Conservation (phyloP, 2,113 vertebrate species). For the Pycnonotus jocosus region DNA sequence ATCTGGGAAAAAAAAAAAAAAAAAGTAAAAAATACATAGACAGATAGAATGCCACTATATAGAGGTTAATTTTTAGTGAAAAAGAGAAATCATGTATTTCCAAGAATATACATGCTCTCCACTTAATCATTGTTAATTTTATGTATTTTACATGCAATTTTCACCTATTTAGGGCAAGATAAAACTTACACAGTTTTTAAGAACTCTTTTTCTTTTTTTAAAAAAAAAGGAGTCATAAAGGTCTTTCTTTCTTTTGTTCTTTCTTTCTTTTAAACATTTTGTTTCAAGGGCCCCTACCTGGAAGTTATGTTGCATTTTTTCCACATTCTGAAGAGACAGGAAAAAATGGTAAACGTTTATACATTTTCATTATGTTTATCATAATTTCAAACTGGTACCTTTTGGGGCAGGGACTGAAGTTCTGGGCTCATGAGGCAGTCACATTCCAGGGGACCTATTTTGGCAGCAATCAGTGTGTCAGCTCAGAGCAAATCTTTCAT, state of each 20-base stretch:
- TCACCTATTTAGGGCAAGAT: neutral
- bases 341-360: neutral
- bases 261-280: neutral
- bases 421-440: fast-evolving
- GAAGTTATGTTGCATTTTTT: neutral
- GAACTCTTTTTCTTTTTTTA: neutral
- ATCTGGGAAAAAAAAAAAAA: no score
- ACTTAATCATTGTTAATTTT: neutral
- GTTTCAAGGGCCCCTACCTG: neutral
- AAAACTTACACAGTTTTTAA: neutral
- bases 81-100: neutral
- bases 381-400: neutral
- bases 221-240: fast-evolving
- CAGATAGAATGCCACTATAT: neutral
- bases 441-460: fast-evolving
- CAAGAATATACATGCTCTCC: neutral
- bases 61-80: neutral
- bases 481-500: neutral
- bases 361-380: neutral
- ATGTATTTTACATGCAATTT: neutral
- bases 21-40: neutral
- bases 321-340: neutral
- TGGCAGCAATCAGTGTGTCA: neutral
- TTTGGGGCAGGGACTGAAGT: fast-evolving
- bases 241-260: fast-evolving